phyloP scores from a whole-genome alignment of 2,888 invertebrate genomes.

The Saturnia japonica region DNA sequence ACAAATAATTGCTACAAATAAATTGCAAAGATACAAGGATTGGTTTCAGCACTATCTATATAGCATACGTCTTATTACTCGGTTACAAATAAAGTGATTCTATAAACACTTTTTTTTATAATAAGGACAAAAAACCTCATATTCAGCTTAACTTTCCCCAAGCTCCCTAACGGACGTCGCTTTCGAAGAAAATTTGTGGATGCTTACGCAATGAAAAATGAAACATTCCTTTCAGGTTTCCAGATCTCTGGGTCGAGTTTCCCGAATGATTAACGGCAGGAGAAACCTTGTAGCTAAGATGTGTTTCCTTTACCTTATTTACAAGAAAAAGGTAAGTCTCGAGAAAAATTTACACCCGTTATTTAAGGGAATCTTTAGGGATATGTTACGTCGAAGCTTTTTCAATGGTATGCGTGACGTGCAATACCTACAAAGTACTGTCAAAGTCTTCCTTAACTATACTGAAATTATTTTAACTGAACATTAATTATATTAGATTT shows the following conservation, averaged over 20 bases:
- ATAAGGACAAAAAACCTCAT: neutral
- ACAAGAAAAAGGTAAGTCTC: neutral
- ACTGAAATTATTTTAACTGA: neutral
- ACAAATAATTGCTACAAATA: neutral
- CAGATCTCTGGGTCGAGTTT: neutral
- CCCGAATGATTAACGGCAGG: slow-evolving; percentile 9
- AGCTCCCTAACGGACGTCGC: slow-evolving; percentile 14
- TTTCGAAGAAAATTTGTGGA: slow-evolving; percentile 20
- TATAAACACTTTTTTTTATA: neutral
- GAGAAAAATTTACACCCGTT: neutral
- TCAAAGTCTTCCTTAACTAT: neutral
- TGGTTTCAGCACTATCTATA: neutral
- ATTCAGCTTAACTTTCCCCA: slow-evolving; percentile 7
- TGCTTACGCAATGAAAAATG: slow-evolving; percentile 9
- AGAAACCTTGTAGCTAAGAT: neutral
- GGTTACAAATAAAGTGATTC: neutral
- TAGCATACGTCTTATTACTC: neutral
- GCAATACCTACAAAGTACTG: neutral
- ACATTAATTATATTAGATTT: no score
- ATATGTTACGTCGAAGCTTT: neutral
- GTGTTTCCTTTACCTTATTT: neutral
- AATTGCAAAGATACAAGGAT: neutral
- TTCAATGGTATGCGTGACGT: neutral
- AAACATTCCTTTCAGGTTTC: slow-evolving; percentile 11
- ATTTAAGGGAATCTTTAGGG: neutral